Evolutionary conservation across 2,113 vertebrate species (phyloP), one percentile per base, ranked within the genome.

Genomic region (Acrocephalus arundinaceus): DNA sequence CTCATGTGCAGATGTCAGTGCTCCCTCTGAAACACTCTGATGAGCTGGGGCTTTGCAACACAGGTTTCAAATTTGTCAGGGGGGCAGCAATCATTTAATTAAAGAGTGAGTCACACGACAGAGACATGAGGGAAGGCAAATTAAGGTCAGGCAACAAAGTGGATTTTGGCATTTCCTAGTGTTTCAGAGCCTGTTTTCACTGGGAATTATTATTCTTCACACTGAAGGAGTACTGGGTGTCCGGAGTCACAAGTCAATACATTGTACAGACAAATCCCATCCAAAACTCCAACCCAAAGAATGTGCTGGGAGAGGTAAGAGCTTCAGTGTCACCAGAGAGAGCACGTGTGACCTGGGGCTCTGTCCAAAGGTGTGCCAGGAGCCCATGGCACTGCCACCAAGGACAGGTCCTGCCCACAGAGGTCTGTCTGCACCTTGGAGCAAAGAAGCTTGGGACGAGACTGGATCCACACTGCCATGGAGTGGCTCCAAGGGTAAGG

Each of bases 71-170:
- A 93, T 87, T 66, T 93, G 89, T 83, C 78, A 75, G 66, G 65
- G 62, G 95, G 95, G 89, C 70, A 92, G 94, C 91, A 94, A 92
- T 95, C 93, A 91, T 87, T 96, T 96, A 94, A 97, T 97, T 94
- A 95, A 92, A 85, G 70, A 73, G 70, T 87, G 93, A 94, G 77
- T 94, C 96, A 96, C 87, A 89, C 12, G 1, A 73, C 39, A 78
- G 68, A 91, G 65, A 45, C 14, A 8, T 3, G 15, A 82, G 84
- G 87, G 87, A 89, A 91, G 74, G 81, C 91, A 96, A 94, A 96
- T 91, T 91, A 94, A 94, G 89, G 96, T 85, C 95, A 91, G 89
- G 87, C 58, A 94, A 89, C 70, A 85, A 94, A 92, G 76, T 61
- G 51, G 51, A 65, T 93, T 91, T 89, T 89, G 91, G 54, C 62